A percentile compares a stretch with the other conserved stretches of the same genome.
Evolutionary conservation across 2,113 vertebrate species (phyloP).

Genomic region (Polypterus bichir): DNA sequence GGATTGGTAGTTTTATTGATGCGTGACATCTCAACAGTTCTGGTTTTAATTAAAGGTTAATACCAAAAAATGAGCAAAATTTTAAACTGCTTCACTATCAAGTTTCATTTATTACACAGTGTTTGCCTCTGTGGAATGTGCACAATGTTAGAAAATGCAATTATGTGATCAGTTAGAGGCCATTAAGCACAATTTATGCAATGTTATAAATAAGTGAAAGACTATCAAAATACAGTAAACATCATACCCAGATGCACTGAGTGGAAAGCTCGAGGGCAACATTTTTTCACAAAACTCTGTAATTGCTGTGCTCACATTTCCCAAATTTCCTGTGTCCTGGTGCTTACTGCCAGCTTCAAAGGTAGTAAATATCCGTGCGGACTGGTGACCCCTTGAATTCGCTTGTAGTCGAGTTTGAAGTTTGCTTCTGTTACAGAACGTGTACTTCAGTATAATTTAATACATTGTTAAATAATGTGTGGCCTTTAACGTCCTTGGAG

Average conservation of each 20-base stretch:
- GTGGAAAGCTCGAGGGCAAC: neutral
- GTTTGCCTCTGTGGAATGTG: slow-evolving; percentile 29
- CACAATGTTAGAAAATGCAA: slow-evolving; percentile 25
- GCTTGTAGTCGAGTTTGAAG: too few relatives aligned
- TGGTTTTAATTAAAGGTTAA: slow-evolving; percentile 52
- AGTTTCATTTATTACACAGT: slow-evolving; percentile 32
- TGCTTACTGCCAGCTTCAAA: slow-evolving; percentile 3
- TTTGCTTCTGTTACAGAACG: too few relatives aligned
- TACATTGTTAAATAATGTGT: too few relatives aligned
- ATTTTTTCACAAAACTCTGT: neutral
- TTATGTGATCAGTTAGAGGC: slow-evolving; percentile 33
- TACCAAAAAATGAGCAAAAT: slow-evolving; percentile 31
- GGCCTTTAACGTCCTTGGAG: too few relatives aligned
- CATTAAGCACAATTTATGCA: slow-evolving; percentile 24
- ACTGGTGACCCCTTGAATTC: neutral
- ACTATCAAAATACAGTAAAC: slow-evolving; percentile 10
- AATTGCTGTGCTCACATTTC: slow-evolving; percentile 3
- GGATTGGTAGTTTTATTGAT: slow-evolving; percentile 22
- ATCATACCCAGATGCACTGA: neutral
- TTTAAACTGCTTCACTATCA: slow-evolving; percentile 33
- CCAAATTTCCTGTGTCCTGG: neutral
- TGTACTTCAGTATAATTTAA: too few relatives aligned
- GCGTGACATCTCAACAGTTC: slow-evolving; percentile 27
- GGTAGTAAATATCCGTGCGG: neutral
- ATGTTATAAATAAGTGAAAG: slow-evolving; percentile 13